Base-by-base conservation (phyloP, 2,797 vertebrate species). In the Babyrousa celebensis region DNA sequence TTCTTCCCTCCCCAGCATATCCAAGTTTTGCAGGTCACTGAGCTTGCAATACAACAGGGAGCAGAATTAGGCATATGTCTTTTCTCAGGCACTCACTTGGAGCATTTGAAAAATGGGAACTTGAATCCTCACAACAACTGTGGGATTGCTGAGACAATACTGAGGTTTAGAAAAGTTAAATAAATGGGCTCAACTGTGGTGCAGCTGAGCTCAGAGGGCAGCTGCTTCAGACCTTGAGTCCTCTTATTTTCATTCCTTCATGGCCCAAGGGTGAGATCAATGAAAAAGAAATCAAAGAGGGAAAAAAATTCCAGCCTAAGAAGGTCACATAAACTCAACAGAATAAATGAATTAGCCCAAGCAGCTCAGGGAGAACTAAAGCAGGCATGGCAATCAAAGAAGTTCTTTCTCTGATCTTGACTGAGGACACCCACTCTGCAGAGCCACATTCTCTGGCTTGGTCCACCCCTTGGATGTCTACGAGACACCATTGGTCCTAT, bases 21-120 rank as follows among this genome's bases (percentile, higher is more conserved):
- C 40, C 27, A 62, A 36, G 36, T 96, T 95, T 89, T 78, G 85
- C 67, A 92, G 95, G 52, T 56, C 25, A 15, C n/a, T 27, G 62
- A 62, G 18, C 52, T 89, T 25, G 75, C 15, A 6, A 1, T 52
- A 21, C 68, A 65, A 21, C 0, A 2, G 18, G 63, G 29, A 54
- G 32, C 36, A 17, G 20, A 77, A 62, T 6, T n/a, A n/a, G 2
- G 52, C 23, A 21, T 43, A 32, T 54, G 20, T 32, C n/a, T 40
- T 43, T 86, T 72, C 65, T 77, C 65, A 32, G 54, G 54, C 65
- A 43, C 32, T 25, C 48, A 48, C 32, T 63, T 1, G 1, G 20
- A 75, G 16, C 17, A 12, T 85, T 86, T 68, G 78, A 62, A 89
- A 16, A 23, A 60, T 7, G 23, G 2, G 21, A 78, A 23, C 32